Evolutionary conservation across 2,113 vertebrate genomes (phyloP).

Genomic region (Macquaria australasica): DNA sequence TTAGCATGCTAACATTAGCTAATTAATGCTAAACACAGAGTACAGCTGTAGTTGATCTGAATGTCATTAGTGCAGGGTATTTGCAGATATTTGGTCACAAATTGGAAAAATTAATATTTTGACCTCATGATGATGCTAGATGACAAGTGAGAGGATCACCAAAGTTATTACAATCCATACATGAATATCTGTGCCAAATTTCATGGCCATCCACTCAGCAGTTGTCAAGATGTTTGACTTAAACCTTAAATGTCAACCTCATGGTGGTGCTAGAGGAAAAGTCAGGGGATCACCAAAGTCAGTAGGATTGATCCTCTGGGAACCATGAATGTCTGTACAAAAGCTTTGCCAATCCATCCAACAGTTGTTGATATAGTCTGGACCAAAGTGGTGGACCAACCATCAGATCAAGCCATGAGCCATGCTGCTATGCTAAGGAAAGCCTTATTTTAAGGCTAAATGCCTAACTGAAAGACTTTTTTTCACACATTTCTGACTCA

Average conservation of each 20-base stretch:
- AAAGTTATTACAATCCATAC: background rate
- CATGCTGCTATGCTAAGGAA: background rate
- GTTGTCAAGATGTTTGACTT: too few species aligned
- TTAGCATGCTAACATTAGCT: too few species aligned
- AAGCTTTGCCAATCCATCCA: background rate
- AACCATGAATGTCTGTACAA: background rate
- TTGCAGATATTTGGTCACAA: too few species aligned
- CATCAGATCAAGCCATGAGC: background rate
- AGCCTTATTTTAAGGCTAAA: background rate
- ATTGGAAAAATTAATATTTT: too few species aligned
- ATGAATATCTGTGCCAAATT: background rate
- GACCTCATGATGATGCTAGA: too few species aligned
- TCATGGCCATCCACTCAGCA: background rate
- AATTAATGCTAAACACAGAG: background rate
- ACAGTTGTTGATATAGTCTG: background rate
- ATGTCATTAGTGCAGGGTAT: background rate
- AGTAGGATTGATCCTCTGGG: too few species aligned
- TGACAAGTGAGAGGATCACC: too few species aligned
- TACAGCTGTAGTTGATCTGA: background rate
- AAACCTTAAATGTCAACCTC: too few species aligned
- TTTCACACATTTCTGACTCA: background rate
- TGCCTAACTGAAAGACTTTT: background rate
- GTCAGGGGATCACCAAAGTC: background rate
- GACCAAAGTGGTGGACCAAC: background rate
- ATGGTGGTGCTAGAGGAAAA: background rate